Evolutionary conservation across 2,888 invertebrate species (phyloP), one percentile per base, ranked within the genome.

Genomic region (Amblyjoppa fuscipennis): DNA sequence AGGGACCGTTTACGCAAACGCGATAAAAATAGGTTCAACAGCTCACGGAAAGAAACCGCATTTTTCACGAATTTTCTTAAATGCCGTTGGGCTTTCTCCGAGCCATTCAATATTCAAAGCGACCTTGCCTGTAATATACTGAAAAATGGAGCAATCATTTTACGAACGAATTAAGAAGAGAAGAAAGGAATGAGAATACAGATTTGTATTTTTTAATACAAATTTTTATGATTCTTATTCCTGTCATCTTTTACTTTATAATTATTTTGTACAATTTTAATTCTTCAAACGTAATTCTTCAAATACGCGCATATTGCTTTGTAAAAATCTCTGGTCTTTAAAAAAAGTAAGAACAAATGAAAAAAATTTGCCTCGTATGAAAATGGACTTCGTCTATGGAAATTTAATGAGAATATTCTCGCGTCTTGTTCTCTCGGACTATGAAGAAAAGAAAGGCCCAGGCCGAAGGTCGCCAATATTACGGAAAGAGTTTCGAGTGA

Each of bases 11-110:
- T 89, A 86, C 88, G 89, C 81, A 90, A 91, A 41, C 84, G 79
- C 84, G 87, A 87, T 87, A 89, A 90, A 91, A 91, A 89, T 89
- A 49, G 68, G 73, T 86, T 81, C 80, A 51, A 66, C 71, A 71
- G 66, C 51, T 61, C 66, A 25, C 0, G 79, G 25, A 80, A 82
- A 59, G 31, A 82, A 86, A 81, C 83, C 81, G 71, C 87, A 81
- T 49, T 77, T 85, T 69, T 53, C 78, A 76, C 51, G 68, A 68
- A 68, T 41, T 68, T 41, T 68, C 68, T 20, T 16, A 16, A 49
- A 49, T 49, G 16, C 45, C 45, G 16, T 49, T 49, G 13, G 45
- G 45, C 16, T 16, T 49, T 49, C 45, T 49, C 45, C 1, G 20
- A 56, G 20, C 7, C 53, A 56, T 56, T 56, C 53, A 56, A 20